Percentiles rank a stretch among this genome's conserved stretches.
phyloP scores from a whole-genome alignment of 2,113 vertebrate species.

The Myrmecobius fasciatus region DNA sequence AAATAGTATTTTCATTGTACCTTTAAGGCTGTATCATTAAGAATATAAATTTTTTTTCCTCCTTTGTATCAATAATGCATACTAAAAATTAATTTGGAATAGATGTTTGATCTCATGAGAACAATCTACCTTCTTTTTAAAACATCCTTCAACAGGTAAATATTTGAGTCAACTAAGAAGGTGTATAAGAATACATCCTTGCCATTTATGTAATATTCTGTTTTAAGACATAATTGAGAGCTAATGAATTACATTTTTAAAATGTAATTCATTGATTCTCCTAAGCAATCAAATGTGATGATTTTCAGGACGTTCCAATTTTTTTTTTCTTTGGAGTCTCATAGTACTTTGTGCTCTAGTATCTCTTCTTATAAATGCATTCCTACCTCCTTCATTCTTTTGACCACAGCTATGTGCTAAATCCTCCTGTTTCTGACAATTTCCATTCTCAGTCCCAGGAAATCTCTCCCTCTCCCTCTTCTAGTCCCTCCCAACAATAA shows the following conservation, averaged over 20 bases:
- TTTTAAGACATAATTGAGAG: neutral
- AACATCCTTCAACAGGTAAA: no score
- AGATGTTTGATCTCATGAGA: no score
- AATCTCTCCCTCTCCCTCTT: no score
- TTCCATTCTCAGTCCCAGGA: neutral
- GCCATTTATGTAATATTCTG: neutral
- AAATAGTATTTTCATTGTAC: no score
- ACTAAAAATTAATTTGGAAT: neutral
- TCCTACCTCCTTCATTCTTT: neutral
- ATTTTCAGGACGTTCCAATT: neutral
- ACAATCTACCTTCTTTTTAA: no score
- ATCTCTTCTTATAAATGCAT: neutral
- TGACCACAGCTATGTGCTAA: neutral
- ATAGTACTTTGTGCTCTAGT: neutral
- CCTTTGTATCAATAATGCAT: neutral
- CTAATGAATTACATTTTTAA: no score
- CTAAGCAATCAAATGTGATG: neutral
- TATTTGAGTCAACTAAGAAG: neutral
- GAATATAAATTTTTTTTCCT: neutral
- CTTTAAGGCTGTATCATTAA: neutral
- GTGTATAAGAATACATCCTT: neutral
- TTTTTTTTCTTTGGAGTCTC: neutral
- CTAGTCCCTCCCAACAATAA: no score
- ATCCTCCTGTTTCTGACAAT: neutral
- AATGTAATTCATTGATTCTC: no score